Evolutionary conservation across 2,888 invertebrate species (phyloP), one percentile per base, ranked within the genome.

Genomic region (Hesperia comma): DNA sequence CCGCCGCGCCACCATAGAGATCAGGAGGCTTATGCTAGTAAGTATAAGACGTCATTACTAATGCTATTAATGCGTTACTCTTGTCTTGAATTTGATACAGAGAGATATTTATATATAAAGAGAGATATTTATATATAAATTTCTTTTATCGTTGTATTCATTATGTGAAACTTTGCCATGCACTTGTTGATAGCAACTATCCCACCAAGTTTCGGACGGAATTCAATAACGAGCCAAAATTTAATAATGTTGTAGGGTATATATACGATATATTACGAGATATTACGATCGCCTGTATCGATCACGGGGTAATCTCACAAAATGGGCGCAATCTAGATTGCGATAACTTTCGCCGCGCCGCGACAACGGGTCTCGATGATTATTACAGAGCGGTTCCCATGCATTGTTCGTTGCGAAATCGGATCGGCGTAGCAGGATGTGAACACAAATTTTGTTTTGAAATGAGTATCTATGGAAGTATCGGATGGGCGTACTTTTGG

Each of bases 1-100:
- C 95, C 95, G 73, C 95, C 95, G 53, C 69, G 90, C 12, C 94
- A 94, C 70, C 94, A 94, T 76, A 87, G 94, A 69, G 94, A 95
- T 69, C 95, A 95, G 82, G 95, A 95, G 77, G 94, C 95, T 71
- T 95, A 95, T 84, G 94, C 95, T 75, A 93, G 95, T 94, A 86
- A 94, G 94, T 91, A 2, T 2, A 3, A 17, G 8, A 46, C 15
- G 4, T 2, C 2, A 8, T 46, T 17, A 43, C 7, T 6, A n/a
- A 43, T n/a, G n/a, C 5, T 5, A 12, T n/a, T 37, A 12, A 37
- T 37, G 10, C 8, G 37, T 8, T 37, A 37, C 37, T 0, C 10
- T 37, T 0, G 6, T 32, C 3, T 32, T n/a, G n/a, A n/a, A n/a
- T n/a, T n/a, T n/a, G n/a, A n/a, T n/a, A n/a, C n/a, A n/a, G n/a